phyloP scores from a whole-genome alignment of 2,113 vertebrate genomes.

The Sarotherodon lohbergeri region DNA sequence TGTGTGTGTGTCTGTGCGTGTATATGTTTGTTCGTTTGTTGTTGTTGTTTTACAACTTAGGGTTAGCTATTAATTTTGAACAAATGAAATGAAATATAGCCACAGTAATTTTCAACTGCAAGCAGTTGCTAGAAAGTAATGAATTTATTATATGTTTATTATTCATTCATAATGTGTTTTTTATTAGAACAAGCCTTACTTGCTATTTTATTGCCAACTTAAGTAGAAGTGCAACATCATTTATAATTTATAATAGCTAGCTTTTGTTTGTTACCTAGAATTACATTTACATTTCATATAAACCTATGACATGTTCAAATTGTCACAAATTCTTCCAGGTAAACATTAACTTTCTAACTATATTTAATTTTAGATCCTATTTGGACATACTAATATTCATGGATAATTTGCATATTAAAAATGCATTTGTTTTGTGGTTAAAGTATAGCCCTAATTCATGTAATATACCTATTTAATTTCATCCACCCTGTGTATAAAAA shows the following conservation, averaged over 20 bases:
- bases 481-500: background rate
- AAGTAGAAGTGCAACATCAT: background rate
- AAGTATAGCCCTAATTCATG: background rate
- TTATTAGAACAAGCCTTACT: background rate
- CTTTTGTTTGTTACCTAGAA: background rate
- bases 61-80: background rate
- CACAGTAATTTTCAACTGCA: background rate
- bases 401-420: background rate
- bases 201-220: background rate
- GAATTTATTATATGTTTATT: background rate
- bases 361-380: background rate
- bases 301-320: background rate
- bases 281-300: rapidly evolving
- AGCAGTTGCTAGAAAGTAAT: background rate
- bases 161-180: background rate
- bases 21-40: background rate
- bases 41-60: background rate
- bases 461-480: background rate
- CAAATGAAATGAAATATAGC: background rate
- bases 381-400: background rate
- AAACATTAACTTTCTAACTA: background rate
- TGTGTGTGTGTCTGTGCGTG: background rate
- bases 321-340: background rate
- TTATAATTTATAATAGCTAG: background rate
- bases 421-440: rapidly evolving